Evolutionary conservation across 2,888 invertebrate genomes (phyloP).

Genomic region (Falcaria lacertinaria): DNA sequence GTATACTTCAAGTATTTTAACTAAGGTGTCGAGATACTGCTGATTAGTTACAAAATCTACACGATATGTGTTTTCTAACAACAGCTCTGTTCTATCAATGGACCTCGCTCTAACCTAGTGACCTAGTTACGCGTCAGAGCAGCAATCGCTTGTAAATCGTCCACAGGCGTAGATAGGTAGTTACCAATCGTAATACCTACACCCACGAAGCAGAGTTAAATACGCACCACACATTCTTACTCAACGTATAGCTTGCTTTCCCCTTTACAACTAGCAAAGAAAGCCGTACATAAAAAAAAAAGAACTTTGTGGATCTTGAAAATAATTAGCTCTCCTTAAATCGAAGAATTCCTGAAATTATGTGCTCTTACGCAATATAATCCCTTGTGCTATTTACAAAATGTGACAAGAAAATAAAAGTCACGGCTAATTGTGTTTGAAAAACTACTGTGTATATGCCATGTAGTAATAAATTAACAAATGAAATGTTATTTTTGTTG

Average conservation of each 20-base stretch:
- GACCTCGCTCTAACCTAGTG: conserved; percentile 83
- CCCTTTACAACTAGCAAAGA: no score
- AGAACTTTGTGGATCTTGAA: no score
- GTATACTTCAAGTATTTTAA: no score
- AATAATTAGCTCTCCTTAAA: no score
- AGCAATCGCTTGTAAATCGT: conserved; percentile 52
- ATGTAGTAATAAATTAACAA: conserved; percentile 6
- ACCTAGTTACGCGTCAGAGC: conserved; percentile 80
- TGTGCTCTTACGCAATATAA: no score
- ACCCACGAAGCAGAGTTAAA: conserved; percentile 10
- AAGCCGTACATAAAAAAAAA: no score
- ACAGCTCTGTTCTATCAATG: conserved; percentile 55
- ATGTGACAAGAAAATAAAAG: conserved; percentile 3
- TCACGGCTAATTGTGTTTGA: background rate
- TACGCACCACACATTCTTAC: conserved; percentile 6
- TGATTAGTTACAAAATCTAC: no score
- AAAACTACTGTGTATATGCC: background rate
- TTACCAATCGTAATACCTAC: conserved; percentile 22
- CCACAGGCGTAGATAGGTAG: conserved; percentile 35
- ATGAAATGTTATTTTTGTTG: conserved; percentile 27
- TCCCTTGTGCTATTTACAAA: conserved; percentile 8
- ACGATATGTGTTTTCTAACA: no score
- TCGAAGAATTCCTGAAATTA: no score
- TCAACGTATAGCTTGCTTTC: background rate
- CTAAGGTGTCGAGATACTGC: no score